A percentile compares a stretch with the other conserved stretches of the same genome.
Evolutionary conservation across 2,888 invertebrate species (phyloP).

Genomic region (Macrosoma leucophasiata): DNA sequence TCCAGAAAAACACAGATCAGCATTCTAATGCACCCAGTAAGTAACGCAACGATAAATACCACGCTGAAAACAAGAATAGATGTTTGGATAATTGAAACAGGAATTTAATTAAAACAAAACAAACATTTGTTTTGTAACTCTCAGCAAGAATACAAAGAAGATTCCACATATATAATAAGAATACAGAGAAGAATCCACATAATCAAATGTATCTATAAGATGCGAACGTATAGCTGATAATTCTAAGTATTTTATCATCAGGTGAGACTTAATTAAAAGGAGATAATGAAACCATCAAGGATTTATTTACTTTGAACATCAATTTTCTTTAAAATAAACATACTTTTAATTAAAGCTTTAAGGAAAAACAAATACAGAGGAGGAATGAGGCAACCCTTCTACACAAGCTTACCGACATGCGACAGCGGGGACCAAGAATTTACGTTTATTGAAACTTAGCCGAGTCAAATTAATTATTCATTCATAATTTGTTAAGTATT

Average conservation of each 20-base stretch:
- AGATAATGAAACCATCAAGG: slow-evolving; percentile 72
- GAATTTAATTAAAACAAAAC: too few species aligned
- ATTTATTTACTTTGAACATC: slow-evolving; percentile 72
- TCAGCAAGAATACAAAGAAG: slow-evolving; percentile 3
- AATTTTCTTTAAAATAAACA: slow-evolving; percentile 72
- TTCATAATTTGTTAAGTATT: too few species aligned
- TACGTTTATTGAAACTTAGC: too few species aligned
- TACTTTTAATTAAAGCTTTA: slow-evolving; percentile 73
- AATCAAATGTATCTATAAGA: slow-evolving; percentile 7
- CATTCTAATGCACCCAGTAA: too few species aligned
- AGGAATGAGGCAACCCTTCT: slow-evolving; percentile 56
- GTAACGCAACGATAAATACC: too few species aligned
- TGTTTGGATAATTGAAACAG: too few species aligned
- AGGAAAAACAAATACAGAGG: slow-evolving; percentile 69
- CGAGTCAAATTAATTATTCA: too few species aligned
- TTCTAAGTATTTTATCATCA: slow-evolving; percentile 49
- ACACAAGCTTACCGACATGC: slow-evolving; percentile 38
- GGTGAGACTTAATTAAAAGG: slow-evolving; percentile 70
- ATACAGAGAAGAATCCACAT: slow-evolving; percentile 1
- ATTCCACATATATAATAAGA: neutral
- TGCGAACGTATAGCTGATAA: slow-evolving; percentile 18
- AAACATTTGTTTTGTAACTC: too few species aligned
- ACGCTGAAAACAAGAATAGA: too few species aligned
- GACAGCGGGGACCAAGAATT: slow-evolving; percentile 23
- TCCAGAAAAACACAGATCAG: too few species aligned